Evolutionary conservation across 2,113 vertebrate genomes (phyloP), one percentile per base, ranked within the genome.

Genomic region (Amia ocellicauda): DNA sequence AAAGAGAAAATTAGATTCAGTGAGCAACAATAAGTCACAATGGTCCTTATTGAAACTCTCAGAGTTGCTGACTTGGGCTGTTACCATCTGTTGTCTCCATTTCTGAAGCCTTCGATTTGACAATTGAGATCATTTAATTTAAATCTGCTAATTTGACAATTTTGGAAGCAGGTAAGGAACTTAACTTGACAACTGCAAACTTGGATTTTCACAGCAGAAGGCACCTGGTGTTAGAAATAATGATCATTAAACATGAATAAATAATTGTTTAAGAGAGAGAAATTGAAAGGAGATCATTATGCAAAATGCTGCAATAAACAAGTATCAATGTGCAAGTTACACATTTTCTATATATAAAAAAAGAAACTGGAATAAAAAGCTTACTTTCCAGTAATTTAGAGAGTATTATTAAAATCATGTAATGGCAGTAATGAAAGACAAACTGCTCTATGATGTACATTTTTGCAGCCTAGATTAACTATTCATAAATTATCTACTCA

Each of bases 1-100:
- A 58, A 42, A 42, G n/a, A 58, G 19, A 58, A 56, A 58, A 58
- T 58, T 23, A 58, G 19, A 58, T 58, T 40, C n/a, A 7, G 40
- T 19, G 7, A 22, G 29, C 41, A 41, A 58, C 56, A 58, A 41
- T 58, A n/a, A 19, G 14, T 42, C 8, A 58, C 56, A 58, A 42
- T 58, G 31, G 31, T 31, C 56, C 7, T 41, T 29, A 41, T 19
- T 58, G 31, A 29, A 16, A 5, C 29, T 22, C 7, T 29, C 22
- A 11, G 22, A n/a, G 31, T 42, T 58, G 29, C 31, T 13, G 45
- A 47, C 45, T 3, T 47, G 4, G 14, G 16, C 16, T 47, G 5
- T 47, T 47, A 3, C 11, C 14, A 16, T n/a, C n/a, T n/a, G n/a
- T 17, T 16, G n/a, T 19, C 16, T 47, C 45, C 45, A 16, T 47